phyloP scores from a whole-genome alignment of 2,113 vertebrate species.

The Leptobrachium ailaonicum region DNA sequence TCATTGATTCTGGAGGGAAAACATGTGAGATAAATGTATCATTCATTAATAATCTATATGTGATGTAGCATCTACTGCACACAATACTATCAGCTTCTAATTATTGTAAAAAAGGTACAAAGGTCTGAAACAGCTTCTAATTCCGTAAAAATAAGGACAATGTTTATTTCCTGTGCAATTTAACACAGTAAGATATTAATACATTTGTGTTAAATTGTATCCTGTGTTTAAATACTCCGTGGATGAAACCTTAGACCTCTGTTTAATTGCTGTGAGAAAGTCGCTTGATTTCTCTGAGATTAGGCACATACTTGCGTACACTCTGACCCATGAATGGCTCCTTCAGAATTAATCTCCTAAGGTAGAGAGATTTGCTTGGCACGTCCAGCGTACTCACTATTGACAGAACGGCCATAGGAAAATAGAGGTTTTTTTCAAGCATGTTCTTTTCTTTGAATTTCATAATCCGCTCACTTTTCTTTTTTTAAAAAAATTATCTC shows the following conservation, averaged over 20 bases:
- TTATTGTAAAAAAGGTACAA: background rate
- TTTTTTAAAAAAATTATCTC: conserved; percentile 64
- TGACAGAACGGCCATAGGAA: conserved; percentile 76
- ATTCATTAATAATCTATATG: no score
- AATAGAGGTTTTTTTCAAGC: conserved; percentile 65
- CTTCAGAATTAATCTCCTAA: conserved; percentile 85
- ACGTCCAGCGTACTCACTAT: conserved; percentile 67
- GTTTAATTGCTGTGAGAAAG: conserved; percentile 86
- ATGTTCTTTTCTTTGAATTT: conserved; percentile 69
- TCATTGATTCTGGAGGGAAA: no score
- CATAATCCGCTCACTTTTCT: conserved; percentile 68
- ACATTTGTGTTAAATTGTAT: conserved; percentile 83
- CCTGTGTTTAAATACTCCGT: conserved; percentile 83
- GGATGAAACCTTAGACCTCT: conserved; percentile 82
- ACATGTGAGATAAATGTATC: no score
- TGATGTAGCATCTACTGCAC: background rate
- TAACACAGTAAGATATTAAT: conserved; percentile 82
- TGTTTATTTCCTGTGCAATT: conserved; percentile 82
- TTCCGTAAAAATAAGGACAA: conserved; percentile 59
- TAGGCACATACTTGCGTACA: conserved; percentile 81
- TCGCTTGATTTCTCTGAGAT: conserved; percentile 81
- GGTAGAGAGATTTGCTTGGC: conserved; percentile 78
- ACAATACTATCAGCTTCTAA: background rate
- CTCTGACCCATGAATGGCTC: conserved; percentile 80
- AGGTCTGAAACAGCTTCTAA: no score